Evolutionary conservation across 2,797 vertebrate species (phyloP).

Genomic region (Catamblyrhynchus diadema): DNA sequence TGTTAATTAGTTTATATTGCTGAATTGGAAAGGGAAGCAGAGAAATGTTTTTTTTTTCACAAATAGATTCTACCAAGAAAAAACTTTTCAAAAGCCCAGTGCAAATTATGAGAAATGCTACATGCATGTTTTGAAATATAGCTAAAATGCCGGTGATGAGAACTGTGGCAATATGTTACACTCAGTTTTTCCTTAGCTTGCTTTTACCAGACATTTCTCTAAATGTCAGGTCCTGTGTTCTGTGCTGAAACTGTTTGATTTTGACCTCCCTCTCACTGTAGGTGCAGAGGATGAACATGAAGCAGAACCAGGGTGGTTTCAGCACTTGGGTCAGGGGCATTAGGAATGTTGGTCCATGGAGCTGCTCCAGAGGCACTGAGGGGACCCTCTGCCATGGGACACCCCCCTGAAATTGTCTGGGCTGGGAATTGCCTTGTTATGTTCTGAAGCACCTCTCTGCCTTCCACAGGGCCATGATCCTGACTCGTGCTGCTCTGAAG

Average conservation of each 20-base stretch:
- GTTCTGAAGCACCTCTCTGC: neutral
- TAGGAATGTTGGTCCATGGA: rapidly evolving
- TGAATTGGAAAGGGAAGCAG: neutral
- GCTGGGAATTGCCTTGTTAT: neutral
- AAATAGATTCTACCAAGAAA: neutral
- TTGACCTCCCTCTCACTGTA: neutral
- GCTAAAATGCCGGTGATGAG: neutral
- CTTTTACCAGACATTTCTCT: neutral
- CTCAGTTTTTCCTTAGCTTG: neutral
- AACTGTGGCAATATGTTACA: rapidly evolving
- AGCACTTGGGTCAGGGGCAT: neutral
- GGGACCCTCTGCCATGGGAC: rapidly evolving
- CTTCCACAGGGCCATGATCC: neutral
- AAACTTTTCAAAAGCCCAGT: neutral
- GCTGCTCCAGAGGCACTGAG: rapidly evolving
- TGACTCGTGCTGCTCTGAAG: neutral
- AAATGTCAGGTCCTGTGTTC: neutral
- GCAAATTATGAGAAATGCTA: neutral
- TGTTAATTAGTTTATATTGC: neutral
- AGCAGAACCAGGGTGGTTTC: neutral
- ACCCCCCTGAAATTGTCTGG: rapidly evolving
- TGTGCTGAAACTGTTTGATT: neutral
- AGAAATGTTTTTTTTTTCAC: neutral
- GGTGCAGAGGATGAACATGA: neutral
- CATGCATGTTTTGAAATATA: neutral